Conservation (phyloP, 2,113 vertebrate genomes). For the Genyomyrus donnyi region DNA sequence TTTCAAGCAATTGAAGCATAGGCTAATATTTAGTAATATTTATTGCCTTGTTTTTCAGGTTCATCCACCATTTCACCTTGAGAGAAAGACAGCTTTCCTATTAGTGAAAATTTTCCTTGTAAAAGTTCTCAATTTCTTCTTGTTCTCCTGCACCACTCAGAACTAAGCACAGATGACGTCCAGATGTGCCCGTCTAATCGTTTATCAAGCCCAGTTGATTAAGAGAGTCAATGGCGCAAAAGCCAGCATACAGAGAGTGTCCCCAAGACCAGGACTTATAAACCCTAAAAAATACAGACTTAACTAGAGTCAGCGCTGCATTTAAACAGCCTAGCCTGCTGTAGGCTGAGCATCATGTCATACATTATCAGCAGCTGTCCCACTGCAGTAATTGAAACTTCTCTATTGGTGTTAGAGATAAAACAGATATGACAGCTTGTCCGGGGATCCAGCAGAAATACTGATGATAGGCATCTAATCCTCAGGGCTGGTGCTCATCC, state of each 20-base stretch:
- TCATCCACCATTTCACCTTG: background rate
- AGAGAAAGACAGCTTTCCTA: background rate
- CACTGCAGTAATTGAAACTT: background rate
- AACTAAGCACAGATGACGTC: background rate
- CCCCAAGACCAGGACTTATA: background rate
- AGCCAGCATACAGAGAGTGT: background rate
- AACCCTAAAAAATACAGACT: background rate
- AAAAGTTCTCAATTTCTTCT: background rate
- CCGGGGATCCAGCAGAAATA: background rate
- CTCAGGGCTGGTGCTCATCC: background rate
- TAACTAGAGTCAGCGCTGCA: background rate
- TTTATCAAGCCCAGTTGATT: background rate
- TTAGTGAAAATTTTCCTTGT: background rate
- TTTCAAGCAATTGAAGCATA: background rate
- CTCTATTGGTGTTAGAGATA: background rate
- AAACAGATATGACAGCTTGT: slow-evolving; percentile 10
- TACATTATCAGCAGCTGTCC: background rate
- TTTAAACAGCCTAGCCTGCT: background rate
- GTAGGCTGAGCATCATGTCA: background rate
- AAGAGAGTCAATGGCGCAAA: background rate
- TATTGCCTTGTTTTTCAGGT: background rate
- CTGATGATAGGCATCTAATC: background rate
- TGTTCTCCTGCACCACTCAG: background rate
- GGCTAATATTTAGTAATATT: background rate
- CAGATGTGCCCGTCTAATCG: background rate